Percentiles rank a stretch among this genome's conserved stretches.
phyloP scores from a whole-genome alignment of 2,797 vertebrate species.

The Melanotaenia parkinsoni region DNA sequence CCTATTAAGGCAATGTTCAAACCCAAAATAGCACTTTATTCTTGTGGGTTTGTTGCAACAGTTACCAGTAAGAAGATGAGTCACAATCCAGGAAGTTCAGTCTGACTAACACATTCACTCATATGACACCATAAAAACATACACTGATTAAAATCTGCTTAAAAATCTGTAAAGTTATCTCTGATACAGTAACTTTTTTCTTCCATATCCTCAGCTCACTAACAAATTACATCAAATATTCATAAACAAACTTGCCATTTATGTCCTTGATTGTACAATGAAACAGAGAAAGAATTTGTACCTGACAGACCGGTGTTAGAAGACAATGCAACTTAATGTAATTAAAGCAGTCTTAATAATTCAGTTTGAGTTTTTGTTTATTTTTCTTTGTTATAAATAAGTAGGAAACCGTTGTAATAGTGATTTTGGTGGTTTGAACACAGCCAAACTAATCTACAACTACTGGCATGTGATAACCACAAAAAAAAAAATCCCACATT shows the following conservation, averaged over 20 bases:
- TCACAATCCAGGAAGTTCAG: slow-evolving; percentile 16
- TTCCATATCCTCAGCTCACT: background rate
- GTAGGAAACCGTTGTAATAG: background rate
- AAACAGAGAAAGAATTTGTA: background rate
- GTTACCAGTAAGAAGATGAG: slow-evolving; percentile 8
- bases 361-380: background rate
- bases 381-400: background rate
- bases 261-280: background rate
- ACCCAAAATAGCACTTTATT: slow-evolving; percentile 29
- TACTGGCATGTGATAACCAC: background rate
- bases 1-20: slow-evolving; percentile 25
- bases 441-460: slow-evolving; percentile 6
- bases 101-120: background rate
- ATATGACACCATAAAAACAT: background rate
- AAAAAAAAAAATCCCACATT: background rate
- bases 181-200: background rate
- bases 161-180: background rate
- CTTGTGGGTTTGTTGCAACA: slow-evolving; percentile 19
- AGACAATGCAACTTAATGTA: background rate
- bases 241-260: background rate
- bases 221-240: background rate
- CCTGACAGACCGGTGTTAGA: background rate
- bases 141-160: background rate
- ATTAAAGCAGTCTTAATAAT: background rate
- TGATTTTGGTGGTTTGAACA: slow-evolving; percentile 7